Evolutionary conservation across 2,113 vertebrate species (phyloP), one percentile per base, ranked within the genome.

Genomic region (Callorhinus ursinus): DNA sequence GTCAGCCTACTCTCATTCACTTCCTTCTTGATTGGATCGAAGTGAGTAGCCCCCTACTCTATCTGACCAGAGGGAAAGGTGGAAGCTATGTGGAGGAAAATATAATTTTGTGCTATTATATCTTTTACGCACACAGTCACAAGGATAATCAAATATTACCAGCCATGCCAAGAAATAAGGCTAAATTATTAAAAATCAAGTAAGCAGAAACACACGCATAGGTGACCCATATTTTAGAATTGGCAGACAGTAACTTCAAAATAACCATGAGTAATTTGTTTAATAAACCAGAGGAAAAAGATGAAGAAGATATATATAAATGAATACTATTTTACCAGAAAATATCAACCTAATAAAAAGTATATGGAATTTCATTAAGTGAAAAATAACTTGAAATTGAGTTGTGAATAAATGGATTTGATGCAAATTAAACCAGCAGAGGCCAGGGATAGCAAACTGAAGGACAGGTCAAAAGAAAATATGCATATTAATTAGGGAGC

Each of bases 1-100:
- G 12, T 39, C 9, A 16, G 4, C 8, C 19, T 42, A 2, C 2
- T 19, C 22, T 13, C 24, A 15, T 9, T 5, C 33, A 3, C 5
- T 21, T 9, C 12, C 9, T 21, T 90, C 9, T 28, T 15, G 18
- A 22, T 24, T 3, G 31, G 14, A 16, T 51, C 19, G 1, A 53
- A 18, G 15, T 12, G 3, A 28, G 7, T 24, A 6, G 13, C 33
- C 28, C 21, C 24, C 14, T 22, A 24, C 11, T 39, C 14, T 16
- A 1, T 31, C 13, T 46, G 39, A 33, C 33, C n/a, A 28, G 31
- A 59, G 76, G 13, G 65, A 71, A 36, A 13, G 26, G 28, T 51
- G 16, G 51, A 36, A 83, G 57, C 18, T 33, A 1, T 24, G 8
- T 57, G 21, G 28, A 72, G 16, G 42, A 77, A 53, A 81, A 55